A percentile compares a stretch with the other conserved stretches of the same genome.
These are phyloP conservation scores for Sinopyrophorus schimmeli DNA, from an alignment of 2,888 invertebrate species.

Conservation along the genomic window DNA sequence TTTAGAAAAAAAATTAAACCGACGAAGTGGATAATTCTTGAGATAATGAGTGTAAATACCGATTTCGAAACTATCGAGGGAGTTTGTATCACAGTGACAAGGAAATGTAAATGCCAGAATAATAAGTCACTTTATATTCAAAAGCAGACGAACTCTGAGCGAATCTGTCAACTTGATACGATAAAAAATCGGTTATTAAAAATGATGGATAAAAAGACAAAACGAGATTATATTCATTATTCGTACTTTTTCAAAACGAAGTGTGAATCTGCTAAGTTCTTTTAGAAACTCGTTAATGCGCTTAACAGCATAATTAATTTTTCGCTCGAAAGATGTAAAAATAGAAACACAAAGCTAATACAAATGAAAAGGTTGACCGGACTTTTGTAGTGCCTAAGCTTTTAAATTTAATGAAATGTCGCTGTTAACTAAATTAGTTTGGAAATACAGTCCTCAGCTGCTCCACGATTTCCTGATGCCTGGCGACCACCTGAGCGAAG, in stretches of 20 bases:
- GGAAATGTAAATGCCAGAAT: constrained; percentile 27
- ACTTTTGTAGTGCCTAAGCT: constrained; percentile 16
- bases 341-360: constrained; percentile 19
- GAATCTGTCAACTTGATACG: constrained; percentile 25
- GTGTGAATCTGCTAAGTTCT: constrained; percentile 17
- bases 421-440: constrained; percentile 20
- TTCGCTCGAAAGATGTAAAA: constrained; percentile 21
- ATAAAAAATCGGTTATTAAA: constrained; percentile 32
- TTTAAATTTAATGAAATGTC: constrained; percentile 28
- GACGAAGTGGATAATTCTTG: constrained; percentile 10
- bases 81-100: constrained; percentile 18
- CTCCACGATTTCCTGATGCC: constrained; percentile 12
- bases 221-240: constrained; percentile 23
- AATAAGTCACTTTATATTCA: constrained; percentile 34
- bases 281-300: constrained; percentile 7
- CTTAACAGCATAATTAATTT: constrained; percentile 23
- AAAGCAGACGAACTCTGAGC: constrained; percentile 26
- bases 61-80: constrained; percentile 9
- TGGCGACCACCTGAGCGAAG: constrained; percentile 11
- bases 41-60: constrained; percentile 14
- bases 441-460: constrained; percentile 21
- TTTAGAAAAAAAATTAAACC: background rate
- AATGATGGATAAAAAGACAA: constrained; percentile 26
- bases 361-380: constrained; percentile 20
- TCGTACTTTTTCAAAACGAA: no score